A percentile compares a stretch with the other conserved stretches of the same genome.
Conservation (phyloP, 2,113 vertebrate species). For the Alouatta palliata region DNA sequence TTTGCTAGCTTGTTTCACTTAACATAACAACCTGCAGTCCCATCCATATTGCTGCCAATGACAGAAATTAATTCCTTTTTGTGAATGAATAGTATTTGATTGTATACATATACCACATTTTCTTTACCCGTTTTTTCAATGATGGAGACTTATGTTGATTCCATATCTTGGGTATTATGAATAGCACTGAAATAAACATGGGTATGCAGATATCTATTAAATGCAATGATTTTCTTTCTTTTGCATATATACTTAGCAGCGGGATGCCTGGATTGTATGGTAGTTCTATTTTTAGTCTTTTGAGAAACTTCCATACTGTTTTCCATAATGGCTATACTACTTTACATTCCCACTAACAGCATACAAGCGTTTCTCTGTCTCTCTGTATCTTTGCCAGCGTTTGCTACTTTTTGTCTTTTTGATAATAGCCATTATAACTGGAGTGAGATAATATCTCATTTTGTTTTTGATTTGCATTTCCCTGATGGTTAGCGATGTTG, state of each 20-base stretch:
- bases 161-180: background rate
- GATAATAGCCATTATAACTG: background rate
- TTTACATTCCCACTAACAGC: background rate
- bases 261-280: background rate
- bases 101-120: background rate
- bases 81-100: background rate
- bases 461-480: background rate
- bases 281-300: background rate
- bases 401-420: background rate
- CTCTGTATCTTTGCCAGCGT: background rate
- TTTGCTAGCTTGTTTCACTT: background rate
- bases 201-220: background rate
- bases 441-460: background rate
- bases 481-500: background rate
- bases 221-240: background rate
- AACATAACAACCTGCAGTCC: background rate
- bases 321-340: background rate
- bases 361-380: background rate
- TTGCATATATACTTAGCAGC: background rate
- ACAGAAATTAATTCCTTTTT: background rate
- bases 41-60: background rate
- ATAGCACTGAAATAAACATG: background rate
- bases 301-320: background rate
- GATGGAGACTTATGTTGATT: background rate
- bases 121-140: background rate